These are phyloP conservation scores for Mamestra brassicae DNA, from an alignment of 2,888 invertebrate genomes.

Conservation along the genomic window DNA sequence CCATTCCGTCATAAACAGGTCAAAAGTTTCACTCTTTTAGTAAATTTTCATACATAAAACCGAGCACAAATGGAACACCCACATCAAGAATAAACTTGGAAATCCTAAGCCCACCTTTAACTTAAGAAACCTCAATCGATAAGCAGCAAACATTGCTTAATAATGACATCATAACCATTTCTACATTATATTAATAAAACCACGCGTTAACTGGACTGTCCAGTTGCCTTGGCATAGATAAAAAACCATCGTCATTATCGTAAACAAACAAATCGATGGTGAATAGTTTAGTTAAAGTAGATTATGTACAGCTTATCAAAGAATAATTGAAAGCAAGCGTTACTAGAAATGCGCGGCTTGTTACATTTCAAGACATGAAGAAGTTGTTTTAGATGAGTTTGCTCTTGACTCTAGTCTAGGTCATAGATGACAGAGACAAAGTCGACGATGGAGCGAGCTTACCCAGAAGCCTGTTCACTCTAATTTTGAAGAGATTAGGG, in stretches of 20 bases:
- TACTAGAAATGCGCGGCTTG: too few species aligned
- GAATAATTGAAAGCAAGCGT: background rate
- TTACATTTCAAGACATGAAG: too few species aligned
- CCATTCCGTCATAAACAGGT: background rate
- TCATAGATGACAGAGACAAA: too few species aligned
- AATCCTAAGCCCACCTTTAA: background rate
- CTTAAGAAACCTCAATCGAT: constrained; percentile 16
- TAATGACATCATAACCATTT: constrained; percentile 46
- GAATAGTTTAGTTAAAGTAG: constrained; percentile 2
- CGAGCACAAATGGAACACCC: constrained; percentile 1
- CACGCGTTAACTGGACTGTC: constrained; percentile 13
- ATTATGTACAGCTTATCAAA: constrained; percentile 14
- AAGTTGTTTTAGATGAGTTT: too few species aligned
- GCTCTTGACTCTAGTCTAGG: too few species aligned
- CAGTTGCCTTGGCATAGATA: constrained; percentile 55
- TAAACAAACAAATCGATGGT: constrained; percentile 53
- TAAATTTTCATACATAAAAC: background rate
- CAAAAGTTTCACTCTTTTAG: constrained; percentile 6
- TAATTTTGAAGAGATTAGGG: too few species aligned
- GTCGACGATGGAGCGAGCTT: too few species aligned
- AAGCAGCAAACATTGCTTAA: constrained; percentile 19
- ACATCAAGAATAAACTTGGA: background rate
- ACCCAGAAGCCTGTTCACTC: too few species aligned
- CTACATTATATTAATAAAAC: constrained; percentile 31
- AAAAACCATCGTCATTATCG: constrained; percentile 23